A percentile compares a stretch with the other conserved stretches of the same genome.
Conservation (phyloP, 2,113 vertebrate genomes). For the Hylia prasina region DNA sequence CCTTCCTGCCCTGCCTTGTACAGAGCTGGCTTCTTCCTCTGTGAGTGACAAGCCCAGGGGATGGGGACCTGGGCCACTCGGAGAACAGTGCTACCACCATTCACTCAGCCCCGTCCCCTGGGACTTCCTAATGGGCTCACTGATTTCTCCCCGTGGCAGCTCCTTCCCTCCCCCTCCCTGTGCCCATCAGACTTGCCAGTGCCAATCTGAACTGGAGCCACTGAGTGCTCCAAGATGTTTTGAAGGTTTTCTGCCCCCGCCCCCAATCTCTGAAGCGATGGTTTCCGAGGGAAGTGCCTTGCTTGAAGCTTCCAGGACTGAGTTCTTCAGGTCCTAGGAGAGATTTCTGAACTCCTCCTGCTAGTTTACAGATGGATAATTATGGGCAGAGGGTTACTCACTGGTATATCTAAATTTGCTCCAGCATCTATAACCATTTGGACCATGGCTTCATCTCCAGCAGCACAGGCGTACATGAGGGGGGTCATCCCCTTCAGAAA, state of each 20-base stretch:
- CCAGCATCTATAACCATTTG: conserved; percentile 98
- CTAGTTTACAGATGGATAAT: neutral
- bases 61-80: neutral
- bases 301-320: neutral
- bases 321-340: neutral
- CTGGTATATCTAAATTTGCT: conserved; percentile 84
- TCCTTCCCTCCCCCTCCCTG: neutral
- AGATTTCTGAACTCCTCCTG: neutral
- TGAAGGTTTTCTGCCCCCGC: neutral
- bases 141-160: neutral
- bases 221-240: neutral
- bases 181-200: neutral
- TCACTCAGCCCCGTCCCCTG: neutral
- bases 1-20: neutral
- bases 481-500: conserved; percentile 89
- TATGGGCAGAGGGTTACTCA: conserved; percentile 29
- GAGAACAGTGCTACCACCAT: neutral
- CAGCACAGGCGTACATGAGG: conserved; percentile 94
- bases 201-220: neutral
- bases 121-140: neutral
- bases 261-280: neutral
- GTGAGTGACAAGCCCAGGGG: neutral
- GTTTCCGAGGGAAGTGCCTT: neutral
- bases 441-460: conserved; percentile 96
- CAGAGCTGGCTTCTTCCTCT: neutral